These are phyloP conservation scores for Endomychus coccineus DNA, from an alignment of 2,888 invertebrate species.

Conservation along the genomic window DNA sequence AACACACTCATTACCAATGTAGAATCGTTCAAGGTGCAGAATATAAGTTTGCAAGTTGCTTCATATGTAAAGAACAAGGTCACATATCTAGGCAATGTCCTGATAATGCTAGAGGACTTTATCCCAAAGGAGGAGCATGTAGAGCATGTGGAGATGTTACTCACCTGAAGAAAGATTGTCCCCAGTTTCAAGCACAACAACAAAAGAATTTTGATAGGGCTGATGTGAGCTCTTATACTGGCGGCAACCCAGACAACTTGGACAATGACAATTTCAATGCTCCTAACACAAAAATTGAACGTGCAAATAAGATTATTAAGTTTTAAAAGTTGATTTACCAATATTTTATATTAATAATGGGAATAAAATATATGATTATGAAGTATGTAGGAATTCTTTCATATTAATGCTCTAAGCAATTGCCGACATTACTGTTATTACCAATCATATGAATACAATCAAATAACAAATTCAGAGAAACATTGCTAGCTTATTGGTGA, in stretches of 20 bases:
- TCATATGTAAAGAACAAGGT: slow-evolving; percentile 80
- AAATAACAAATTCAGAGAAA: too few relatives aligned
- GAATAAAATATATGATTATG: too few relatives aligned
- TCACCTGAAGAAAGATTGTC: slow-evolving; percentile 76
- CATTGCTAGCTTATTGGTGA: too few relatives aligned
- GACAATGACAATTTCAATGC: slow-evolving; percentile 20
- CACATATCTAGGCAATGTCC: slow-evolving; percentile 85
- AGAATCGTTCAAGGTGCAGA: slow-evolving; percentile 59
- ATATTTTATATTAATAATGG: too few relatives aligned
- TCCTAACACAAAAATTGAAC: slow-evolving; percentile 12
- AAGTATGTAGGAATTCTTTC: too few relatives aligned
- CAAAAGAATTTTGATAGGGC: slow-evolving; percentile 26
- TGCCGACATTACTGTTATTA: too few relatives aligned
- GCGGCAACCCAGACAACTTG: slow-evolving; percentile 34
- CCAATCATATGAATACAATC: too few relatives aligned
- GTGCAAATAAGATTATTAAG: slow-evolving; percentile 33
- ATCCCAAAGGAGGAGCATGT: slow-evolving; percentile 77
- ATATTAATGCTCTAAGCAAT: too few relatives aligned
- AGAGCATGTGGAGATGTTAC: slow-evolving; percentile 79
- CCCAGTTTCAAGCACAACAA: slow-evolving; percentile 44
- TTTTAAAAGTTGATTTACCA: slow-evolving; percentile 25
- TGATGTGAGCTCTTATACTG: slow-evolving; percentile 29
- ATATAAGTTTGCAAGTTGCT: slow-evolving; percentile 78
- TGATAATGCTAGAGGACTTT: slow-evolving; percentile 77
- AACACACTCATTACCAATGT: slow-evolving; percentile 71